Evolutionary conservation across 2,113 vertebrate species (phyloP), one percentile per base, ranked within the genome.

Genomic region (Dromaius novaehollandiae): DNA sequence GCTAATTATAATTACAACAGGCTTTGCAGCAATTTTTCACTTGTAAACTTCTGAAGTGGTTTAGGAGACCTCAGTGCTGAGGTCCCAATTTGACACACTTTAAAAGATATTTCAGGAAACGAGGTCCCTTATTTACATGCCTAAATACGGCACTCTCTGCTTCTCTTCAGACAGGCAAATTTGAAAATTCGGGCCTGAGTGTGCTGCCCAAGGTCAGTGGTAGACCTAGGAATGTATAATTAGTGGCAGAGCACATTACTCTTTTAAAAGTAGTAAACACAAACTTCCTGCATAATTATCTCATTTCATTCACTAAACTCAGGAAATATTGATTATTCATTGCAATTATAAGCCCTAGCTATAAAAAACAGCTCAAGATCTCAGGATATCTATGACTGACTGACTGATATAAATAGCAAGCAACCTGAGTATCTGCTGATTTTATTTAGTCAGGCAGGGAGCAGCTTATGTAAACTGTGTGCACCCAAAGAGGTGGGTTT

Each of bases 261-360:
- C 56, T 81, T 88, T 71, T 44, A 82, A 70, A 70, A 74, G 50
- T 24, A 86, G 51, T 64, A 88, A 89, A 88, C 24, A 7, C 3
- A 83, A 42, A 36, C 24, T 93, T 73, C 73, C 91, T 83, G n/a
- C 32, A 64, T 50, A 88, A 86, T 83, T 70, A 86, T 38, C 53
- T 92, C 65, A 81, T 36, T 73, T 70, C 40, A 82, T 64, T 90
- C 60, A 83, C 64, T n/a, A 42, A 50, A 66, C 32, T 53, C 71
- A 81, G 71, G 50, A 94, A 83, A 88, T 91, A 94, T 28, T 85
- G 84, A 93, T 89, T 90, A 86, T 38, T 85, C 6, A 6, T 26
- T 78, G 60, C 66, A 97, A 70, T 91, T 77, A 88, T 94, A 93
- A 46, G 48, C 32, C 64, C 28, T 78, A 60, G 61, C 32, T 68